Evolutionary conservation across 2,888 invertebrate genomes (phyloP), one percentile per base, ranked within the genome.

Genomic region (Ectemnius lituratus): DNA sequence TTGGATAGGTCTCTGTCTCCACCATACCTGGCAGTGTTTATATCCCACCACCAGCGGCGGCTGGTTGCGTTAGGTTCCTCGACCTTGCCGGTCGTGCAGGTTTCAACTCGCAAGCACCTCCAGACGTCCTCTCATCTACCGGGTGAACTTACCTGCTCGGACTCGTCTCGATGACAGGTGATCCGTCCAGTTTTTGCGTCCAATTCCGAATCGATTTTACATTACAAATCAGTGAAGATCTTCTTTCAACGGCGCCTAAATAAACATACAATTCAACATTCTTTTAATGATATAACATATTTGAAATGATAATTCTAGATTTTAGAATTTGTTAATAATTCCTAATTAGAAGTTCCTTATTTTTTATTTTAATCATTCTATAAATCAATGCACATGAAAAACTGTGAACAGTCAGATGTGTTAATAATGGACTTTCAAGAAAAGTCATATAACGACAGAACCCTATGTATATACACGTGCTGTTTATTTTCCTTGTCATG

Each of bases 61-160:
- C 79, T 76, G 82, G 80, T 83, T 81, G 84, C 82, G 84, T 84
- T 85, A 87, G 86, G 86, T 88, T 87, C 84, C 80, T 85, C 87
- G 88, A 88, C 88, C 88, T 88, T 88, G 88, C 85, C 79, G 85
- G 87, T 82, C 84, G 81, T 85, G 85, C 88, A 87, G 85, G 89
- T 88, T 88, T 84, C 82, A 83, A 86, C 88, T 81, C 76, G 85
- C 79, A 83, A 76, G 56, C 76, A 69, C 76, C 82, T 73, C 73
- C 73, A 73, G 78, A 69, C 78, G 69, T 66, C 46, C 16, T 20
- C 64, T 18, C 75, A 69, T 65, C 75, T 66, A 68, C 71, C 73
- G 77, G 81, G 78, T 79, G 75, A 75, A 62, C 75, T 75, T 63
- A 59, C 13, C 37, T 63, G 58, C 13, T 49, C 60, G 23, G 16